These are phyloP conservation scores for Sander vitreus DNA, from an alignment of 2,113 vertebrate species.

Conservation along the genomic window DNA sequence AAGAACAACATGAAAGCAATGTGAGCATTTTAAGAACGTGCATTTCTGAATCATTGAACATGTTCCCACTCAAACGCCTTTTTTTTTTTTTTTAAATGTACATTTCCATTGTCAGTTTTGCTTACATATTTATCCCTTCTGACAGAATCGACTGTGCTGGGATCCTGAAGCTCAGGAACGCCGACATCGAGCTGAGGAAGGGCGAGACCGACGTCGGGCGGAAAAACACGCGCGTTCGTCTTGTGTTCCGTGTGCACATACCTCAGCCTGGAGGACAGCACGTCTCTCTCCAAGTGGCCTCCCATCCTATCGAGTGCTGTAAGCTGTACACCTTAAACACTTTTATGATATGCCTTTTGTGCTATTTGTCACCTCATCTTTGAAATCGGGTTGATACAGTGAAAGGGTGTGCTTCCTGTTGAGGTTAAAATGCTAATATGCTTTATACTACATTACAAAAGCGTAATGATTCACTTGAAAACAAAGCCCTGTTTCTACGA, in stretches of 20 bases:
- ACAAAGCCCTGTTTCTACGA: too few species aligned
- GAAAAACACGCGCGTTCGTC: slow-evolving; percentile 95
- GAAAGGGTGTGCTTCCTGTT: slow-evolving; percentile 21
- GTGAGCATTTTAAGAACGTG: slow-evolving; percentile 82
- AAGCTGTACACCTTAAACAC: slow-evolving; percentile 72
- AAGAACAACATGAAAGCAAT: slow-evolving; percentile 99
- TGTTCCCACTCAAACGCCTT: not conserved
- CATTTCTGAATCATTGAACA: not conserved
- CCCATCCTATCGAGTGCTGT: slow-evolving; percentile 98
- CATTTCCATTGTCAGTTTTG: not conserved
- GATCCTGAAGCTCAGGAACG: slow-evolving; percentile 96
- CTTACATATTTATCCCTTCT: not conserved
- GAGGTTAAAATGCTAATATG: slow-evolving; percentile 37
- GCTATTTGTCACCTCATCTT: not conserved
- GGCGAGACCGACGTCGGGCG: slow-evolving; percentile 98
- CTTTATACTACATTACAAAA: slow-evolving; percentile 31
- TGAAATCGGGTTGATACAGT: not conserved
- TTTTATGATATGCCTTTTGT: not conserved
- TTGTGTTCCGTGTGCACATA: slow-evolving; percentile 95
- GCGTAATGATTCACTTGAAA: too few species aligned
- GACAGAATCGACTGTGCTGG: slow-evolving; percentile 96
- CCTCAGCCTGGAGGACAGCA: slow-evolving; percentile 90
- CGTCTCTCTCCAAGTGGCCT: slow-evolving; percentile 93
- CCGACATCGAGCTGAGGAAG: slow-evolving; percentile 97
- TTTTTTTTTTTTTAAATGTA: not conserved